These are phyloP conservation scores for Chrysocyon brachyurus DNA, from an alignment of 2,797 vertebrate species.

Conservation along the genomic window DNA sequence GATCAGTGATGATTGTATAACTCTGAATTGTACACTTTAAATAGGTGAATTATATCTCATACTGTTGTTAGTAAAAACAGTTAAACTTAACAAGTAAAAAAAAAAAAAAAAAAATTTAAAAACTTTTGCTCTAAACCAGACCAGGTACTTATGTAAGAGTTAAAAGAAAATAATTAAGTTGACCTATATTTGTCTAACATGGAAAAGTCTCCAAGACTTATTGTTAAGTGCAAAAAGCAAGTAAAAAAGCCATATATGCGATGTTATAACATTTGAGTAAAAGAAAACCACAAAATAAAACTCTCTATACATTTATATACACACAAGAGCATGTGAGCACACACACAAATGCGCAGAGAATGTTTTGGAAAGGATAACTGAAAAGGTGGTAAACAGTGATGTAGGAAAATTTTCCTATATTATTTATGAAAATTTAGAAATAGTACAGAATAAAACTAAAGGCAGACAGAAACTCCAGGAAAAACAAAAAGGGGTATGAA, in stretches of 20 bases:
- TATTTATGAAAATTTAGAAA: slow-evolving; percentile 26
- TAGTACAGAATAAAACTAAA: slow-evolving; percentile 46
- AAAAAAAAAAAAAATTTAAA: background rate
- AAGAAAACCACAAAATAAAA: background rate
- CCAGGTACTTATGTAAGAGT: background rate
- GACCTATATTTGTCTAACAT: background rate
- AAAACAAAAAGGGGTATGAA: slow-evolving; percentile 25
- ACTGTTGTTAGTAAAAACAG: background rate
- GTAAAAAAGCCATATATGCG: slow-evolving; percentile 41
- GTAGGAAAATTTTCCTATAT: background rate
- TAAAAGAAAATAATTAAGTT: background rate
- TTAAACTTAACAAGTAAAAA: background rate
- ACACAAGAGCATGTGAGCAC: background rate
- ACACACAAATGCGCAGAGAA: background rate
- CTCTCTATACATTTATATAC: background rate
- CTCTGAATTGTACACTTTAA: background rate
- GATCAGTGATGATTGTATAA: background rate
- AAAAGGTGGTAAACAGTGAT: background rate
- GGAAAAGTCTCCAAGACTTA: background rate
- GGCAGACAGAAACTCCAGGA: background rate
- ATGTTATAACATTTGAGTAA: background rate
- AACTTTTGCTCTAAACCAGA: background rate
- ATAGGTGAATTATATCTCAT: background rate
- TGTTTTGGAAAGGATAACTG: background rate
- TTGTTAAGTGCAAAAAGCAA: slow-evolving; percentile 7